A percentile compares a stretch with the other conserved stretches of the same genome.
Evolutionary conservation across 2,888 invertebrate genomes (phyloP).

Genomic region (Eremobia ochroleuca): DNA sequence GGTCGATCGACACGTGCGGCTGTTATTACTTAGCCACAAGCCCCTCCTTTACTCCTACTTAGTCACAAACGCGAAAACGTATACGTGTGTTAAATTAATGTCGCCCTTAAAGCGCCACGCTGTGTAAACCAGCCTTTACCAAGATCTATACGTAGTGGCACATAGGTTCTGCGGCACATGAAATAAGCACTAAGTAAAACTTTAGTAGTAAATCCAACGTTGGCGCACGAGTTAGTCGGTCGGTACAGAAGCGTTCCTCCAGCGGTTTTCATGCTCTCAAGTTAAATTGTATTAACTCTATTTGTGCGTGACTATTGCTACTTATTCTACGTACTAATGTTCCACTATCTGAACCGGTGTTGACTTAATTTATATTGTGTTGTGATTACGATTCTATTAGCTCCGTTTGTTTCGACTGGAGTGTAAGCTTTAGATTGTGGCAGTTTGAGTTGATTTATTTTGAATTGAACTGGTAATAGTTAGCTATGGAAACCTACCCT

Average conservation of each 20-base stretch:
- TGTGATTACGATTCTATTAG: constrained; percentile 61
- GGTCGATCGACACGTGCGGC: too few species aligned
- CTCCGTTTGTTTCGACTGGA: constrained; percentile 21
- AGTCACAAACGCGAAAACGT: too few species aligned
- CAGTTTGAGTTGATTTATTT: neutral
- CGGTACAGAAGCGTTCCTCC: constrained; percentile 53
- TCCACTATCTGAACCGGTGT: constrained; percentile 61
- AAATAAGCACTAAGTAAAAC: constrained; percentile 65
- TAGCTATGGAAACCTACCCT: too few species aligned
- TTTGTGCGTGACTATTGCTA: constrained; percentile 69
- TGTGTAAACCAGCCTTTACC: constrained; percentile 30
- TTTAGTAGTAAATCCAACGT: constrained; percentile 66
- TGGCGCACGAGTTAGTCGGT: constrained; percentile 64
- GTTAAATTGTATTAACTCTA: constrained; percentile 76
- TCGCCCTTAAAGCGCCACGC: neutral
- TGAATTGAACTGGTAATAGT: neutral
- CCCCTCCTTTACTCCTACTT: too few species aligned
- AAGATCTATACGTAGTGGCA: constrained; percentile 40
- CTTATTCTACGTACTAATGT: constrained; percentile 63
- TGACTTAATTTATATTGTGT: constrained; percentile 64
- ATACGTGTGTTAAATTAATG: neutral
- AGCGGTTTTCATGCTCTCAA: constrained; percentile 68
- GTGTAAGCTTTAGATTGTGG: constrained; percentile 11
- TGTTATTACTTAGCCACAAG: too few species aligned
- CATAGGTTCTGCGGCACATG: constrained; percentile 54